These are phyloP conservation scores for Apostichopus parvimensis DNA, from an alignment of 35 echinoderm and acorn worm genomes.

Conservation along the genomic window DNA sequence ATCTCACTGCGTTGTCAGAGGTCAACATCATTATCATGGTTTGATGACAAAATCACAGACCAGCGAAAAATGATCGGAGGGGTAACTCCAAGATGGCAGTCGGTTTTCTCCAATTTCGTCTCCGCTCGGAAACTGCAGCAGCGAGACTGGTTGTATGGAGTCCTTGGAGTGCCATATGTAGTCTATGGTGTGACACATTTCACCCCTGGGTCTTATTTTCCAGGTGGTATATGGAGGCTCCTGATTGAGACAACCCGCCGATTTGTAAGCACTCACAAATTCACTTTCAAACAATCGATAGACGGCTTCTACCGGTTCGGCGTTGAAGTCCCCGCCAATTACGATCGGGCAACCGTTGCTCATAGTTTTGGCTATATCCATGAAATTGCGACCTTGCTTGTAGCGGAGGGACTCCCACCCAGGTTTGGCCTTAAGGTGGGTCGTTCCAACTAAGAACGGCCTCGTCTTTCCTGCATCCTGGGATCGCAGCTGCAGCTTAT, in stretches of 20 bases:
- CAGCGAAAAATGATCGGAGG: slow-evolving; percentile 94
- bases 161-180: slow-evolving; percentile 91
- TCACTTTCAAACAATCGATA: slow-evolving; percentile 65
- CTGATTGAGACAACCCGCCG: slow-evolving; percentile 45
- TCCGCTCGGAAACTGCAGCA: slow-evolving; percentile 73
- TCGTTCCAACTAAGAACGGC: slow-evolving; percentile 76
- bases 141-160: slow-evolving; percentile 31
- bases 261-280: slow-evolving; percentile 78
- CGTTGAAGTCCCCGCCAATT: slow-evolving; percentile 90
- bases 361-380: slow-evolving; percentile 60
- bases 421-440: slow-evolving; percentile 90
- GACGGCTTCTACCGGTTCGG: slow-evolving; percentile 79
- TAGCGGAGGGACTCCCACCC: slow-evolving; percentile 73
- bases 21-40: neutral
- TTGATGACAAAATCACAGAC: slow-evolving; percentile 91
- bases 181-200: slow-evolving; percentile 94
- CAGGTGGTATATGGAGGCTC: slow-evolving; percentile 93
- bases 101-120: slow-evolving; percentile 74
- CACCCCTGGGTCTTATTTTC: slow-evolving; percentile 86
- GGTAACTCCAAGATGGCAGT: slow-evolving; percentile 75
- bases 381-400: slow-evolving; percentile 70
- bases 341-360: slow-evolving; percentile 60
- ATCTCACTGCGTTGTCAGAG: too few species aligned
- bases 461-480: neutral
- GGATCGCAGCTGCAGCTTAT: slow-evolving; percentile 51